Evolutionary conservation across 2,888 invertebrate genomes (phyloP).

Genomic region (Amaurobius ferox): DNA sequence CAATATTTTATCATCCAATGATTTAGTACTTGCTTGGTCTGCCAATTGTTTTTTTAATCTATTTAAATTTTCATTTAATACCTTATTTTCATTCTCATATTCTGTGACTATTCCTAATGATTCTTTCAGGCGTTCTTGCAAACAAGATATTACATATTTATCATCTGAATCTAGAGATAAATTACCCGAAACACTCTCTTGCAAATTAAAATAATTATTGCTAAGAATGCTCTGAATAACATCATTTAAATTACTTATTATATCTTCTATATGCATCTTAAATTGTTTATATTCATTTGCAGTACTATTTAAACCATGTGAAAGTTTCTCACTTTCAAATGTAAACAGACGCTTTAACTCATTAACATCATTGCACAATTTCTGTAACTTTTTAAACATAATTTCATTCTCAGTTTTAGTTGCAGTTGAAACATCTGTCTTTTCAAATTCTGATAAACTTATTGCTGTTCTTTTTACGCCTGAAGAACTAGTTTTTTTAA

Average conservation of each 20-base stretch:
- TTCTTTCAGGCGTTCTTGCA: conserved; percentile 43
- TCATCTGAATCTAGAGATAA: background rate
- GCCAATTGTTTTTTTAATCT: background rate
- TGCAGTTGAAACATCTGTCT: background rate
- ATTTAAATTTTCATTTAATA: conserved; percentile 7
- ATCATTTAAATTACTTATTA: conserved; percentile 36
- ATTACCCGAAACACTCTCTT: background rate
- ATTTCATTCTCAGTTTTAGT: conserved; percentile 15
- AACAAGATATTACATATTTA: conserved; percentile 23
- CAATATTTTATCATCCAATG: background rate
- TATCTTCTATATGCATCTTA: conserved; percentile 37
- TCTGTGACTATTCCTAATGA: conserved; percentile 26
- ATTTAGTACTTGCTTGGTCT: too few species aligned
- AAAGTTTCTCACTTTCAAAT: conserved; percentile 57
- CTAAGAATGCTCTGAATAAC: conserved; percentile 34
- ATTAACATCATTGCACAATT: conserved; percentile 43
- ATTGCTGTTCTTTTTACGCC: background rate
- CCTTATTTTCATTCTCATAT: conserved; percentile 49
- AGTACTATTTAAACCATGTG: conserved; percentile 17
- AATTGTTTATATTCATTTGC: conserved; percentile 18
- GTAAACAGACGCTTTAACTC: conserved; percentile 46
- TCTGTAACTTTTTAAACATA: conserved; percentile 20
- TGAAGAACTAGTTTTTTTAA: background rate
- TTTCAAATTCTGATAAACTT: background rate
- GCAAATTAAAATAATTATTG: background rate